A percentile compares a stretch with the other conserved stretches of the same genome.
Evolutionary conservation across 2,888 invertebrate genomes (phyloP).

Genomic region (Cosmia trapezina): DNA sequence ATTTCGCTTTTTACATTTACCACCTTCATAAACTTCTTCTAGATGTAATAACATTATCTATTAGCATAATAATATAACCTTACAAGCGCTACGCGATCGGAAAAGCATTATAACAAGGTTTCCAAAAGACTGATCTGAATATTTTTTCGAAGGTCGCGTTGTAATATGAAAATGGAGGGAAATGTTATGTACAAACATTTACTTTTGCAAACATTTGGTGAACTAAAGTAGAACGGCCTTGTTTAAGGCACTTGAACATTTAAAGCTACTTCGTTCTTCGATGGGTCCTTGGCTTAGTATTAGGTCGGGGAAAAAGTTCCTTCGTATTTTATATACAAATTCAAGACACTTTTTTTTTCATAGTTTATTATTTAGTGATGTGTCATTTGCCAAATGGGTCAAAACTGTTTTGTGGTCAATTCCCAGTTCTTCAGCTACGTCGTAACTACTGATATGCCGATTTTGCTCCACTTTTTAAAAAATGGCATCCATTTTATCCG

Average conservation of each 20-base stretch:
- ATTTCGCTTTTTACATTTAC: too few species aligned
- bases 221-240: slow-evolving; percentile 16
- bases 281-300: background rate
- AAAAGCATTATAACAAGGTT: slow-evolving; percentile 30
- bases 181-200: slow-evolving; percentile 23
- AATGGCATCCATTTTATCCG: too few species aligned
- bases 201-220: slow-evolving; percentile 28
- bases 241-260: slow-evolving; percentile 7
- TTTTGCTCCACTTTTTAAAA: too few species aligned
- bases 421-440: too few species aligned
- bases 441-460: too few species aligned
- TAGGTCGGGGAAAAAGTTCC: too few species aligned
- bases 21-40: slow-evolving; percentile 4
- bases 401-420: too few species aligned
- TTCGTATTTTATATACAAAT: too few species aligned
- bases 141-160: slow-evolving; percentile 36
- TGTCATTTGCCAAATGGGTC: too few species aligned
- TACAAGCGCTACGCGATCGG: slow-evolving; percentile 27
- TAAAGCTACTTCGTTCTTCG: background rate
- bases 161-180: slow-evolving; percentile 21
- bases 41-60: slow-evolving; percentile 41
- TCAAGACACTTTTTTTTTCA: too few species aligned
- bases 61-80: slow-evolving; percentile 36
- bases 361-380: too few species aligned
- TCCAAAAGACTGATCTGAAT: slow-evolving; percentile 30